Percentiles rank a stretch among this genome's conserved stretches.
These are phyloP conservation scores for Battus philenor DNA, from an alignment of 1,140 invertebrate species.

Conservation along the genomic window DNA sequence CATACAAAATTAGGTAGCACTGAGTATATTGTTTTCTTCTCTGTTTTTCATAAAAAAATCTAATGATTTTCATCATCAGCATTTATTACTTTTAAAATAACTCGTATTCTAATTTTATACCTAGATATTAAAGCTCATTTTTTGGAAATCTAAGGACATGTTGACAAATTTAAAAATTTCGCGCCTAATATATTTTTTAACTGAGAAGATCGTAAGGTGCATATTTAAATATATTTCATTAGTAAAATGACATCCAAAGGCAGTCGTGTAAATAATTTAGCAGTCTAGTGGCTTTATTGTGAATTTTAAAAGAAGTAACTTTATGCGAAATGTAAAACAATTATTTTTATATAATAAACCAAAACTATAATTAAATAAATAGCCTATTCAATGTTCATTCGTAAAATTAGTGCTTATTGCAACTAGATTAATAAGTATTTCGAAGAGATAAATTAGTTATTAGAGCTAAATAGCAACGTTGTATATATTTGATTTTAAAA, in stretches of 20 bases:
- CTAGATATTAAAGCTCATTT: slow-evolving; percentile 2
- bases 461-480: slow-evolving; percentile 24
- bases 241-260: slow-evolving; percentile 35
- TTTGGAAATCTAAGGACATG: too few species aligned
- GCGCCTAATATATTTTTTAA: neutral
- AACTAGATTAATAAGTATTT: slow-evolving; percentile 18
- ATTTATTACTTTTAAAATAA: slow-evolving; percentile 12
- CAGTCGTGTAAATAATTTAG: slow-evolving; percentile 40
- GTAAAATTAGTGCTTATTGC: slow-evolving; percentile 17
- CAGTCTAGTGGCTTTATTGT: slow-evolving; percentile 14
- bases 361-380: slow-evolving; percentile 41
- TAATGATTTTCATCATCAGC: too few species aligned
- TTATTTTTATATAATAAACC: slow-evolving; percentile 60
- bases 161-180: too few species aligned
- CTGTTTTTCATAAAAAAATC: too few species aligned
- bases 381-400: slow-evolving; percentile 21
- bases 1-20: too few species aligned
- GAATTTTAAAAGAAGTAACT: slow-evolving; percentile 12
- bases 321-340: slow-evolving; percentile 20
- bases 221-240: slow-evolving; percentile 6
- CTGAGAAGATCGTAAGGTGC: neutral
- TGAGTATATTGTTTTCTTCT: too few species aligned
- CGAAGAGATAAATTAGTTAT: slow-evolving; percentile 27
- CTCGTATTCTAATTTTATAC: neutral
- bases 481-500: slow-evolving; percentile 34